Conservation (phyloP, 2,797 vertebrate genomes). For the Rachycentron canadum region DNA sequence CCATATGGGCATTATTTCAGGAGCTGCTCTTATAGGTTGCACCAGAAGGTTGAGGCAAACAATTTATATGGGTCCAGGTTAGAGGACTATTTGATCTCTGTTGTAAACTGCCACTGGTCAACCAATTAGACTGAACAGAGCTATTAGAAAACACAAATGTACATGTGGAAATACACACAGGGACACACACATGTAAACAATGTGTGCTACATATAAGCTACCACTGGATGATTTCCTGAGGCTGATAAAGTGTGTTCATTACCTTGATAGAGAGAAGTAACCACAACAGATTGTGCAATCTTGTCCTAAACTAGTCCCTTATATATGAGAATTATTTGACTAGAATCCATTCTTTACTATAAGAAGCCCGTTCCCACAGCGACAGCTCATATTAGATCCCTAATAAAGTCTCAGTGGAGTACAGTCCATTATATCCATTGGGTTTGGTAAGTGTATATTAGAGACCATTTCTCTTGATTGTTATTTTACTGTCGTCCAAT, state of each 20-base stretch:
- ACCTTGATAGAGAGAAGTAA: slow-evolving; percentile 55
- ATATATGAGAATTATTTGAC: slow-evolving; percentile 64
- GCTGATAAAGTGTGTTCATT: slow-evolving; percentile 66
- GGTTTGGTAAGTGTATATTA: slow-evolving; percentile 57
- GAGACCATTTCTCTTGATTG: slow-evolving; percentile 76
- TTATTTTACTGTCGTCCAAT: slow-evolving; percentile 70
- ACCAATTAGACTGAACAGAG: slow-evolving; percentile 40
- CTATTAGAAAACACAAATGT: slow-evolving; percentile 1
- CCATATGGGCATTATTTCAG: not conserved
- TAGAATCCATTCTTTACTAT: slow-evolving; percentile 72
- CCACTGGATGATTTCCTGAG: slow-evolving; percentile 37
- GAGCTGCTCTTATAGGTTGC: too few species aligned
- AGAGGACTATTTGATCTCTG: not conserved
- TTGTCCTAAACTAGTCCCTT: slow-evolving; percentile 53
- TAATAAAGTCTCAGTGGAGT: slow-evolving; percentile 75
- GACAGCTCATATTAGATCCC: slow-evolving; percentile 60
- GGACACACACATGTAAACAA: not conserved
- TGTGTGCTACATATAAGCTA: not conserved
- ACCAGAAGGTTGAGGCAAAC: not conserved
- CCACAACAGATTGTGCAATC: slow-evolving; percentile 62
- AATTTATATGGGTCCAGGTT: not conserved
- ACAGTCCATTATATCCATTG: slow-evolving; percentile 41
- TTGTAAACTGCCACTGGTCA: slow-evolving; percentile 15
- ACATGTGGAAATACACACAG: slow-evolving; percentile 12
- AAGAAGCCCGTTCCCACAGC: slow-evolving; percentile 53